These are phyloP conservation scores for Ornithoptera priamus DNA, from an alignment of 2,888 invertebrate genomes.

Conservation along the genomic window DNA sequence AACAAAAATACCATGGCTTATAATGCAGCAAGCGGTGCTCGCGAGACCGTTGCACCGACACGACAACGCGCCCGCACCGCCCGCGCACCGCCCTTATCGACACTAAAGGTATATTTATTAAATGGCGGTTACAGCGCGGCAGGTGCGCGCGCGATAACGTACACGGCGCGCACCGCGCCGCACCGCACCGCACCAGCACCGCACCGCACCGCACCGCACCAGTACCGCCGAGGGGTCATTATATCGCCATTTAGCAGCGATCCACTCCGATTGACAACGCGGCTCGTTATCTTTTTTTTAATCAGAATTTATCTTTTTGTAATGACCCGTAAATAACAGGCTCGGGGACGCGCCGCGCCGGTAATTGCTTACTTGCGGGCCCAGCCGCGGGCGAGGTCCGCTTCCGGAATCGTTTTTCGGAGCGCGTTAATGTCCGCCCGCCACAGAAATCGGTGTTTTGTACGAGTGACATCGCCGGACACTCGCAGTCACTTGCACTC, in stretches of 20 bases:
- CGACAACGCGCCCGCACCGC: no score
- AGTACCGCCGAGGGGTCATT: neutral
- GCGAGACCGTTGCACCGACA: no score
- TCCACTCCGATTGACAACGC: neutral
- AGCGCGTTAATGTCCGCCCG: neutral
- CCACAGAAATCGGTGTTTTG: neutral
- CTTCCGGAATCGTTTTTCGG: neutral
- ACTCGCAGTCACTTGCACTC: neutral
- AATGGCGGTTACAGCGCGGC: no score
- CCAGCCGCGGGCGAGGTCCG: neutral
- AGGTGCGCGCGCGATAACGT: no score
- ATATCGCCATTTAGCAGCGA: conserved; percentile 17
- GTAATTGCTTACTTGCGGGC: neutral
- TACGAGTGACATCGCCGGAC: neutral
- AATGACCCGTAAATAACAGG: conserved; percentile 25
- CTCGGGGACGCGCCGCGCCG: neutral
- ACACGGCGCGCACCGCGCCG: no score
- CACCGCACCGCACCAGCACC: no score
- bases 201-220: no score
- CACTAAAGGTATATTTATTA: no score
- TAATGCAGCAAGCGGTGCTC: no score
- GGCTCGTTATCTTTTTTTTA: conserved; percentile 20
- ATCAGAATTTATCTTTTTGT: conserved; percentile 8
- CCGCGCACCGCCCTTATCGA: no score
- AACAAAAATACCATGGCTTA: no score